A percentile compares a stretch with the other conserved stretches of the same genome.
These are phyloP conservation scores for Eurytoma californica DNA, from an alignment of 2,888 invertebrate species.

Conservation along the genomic window DNA sequence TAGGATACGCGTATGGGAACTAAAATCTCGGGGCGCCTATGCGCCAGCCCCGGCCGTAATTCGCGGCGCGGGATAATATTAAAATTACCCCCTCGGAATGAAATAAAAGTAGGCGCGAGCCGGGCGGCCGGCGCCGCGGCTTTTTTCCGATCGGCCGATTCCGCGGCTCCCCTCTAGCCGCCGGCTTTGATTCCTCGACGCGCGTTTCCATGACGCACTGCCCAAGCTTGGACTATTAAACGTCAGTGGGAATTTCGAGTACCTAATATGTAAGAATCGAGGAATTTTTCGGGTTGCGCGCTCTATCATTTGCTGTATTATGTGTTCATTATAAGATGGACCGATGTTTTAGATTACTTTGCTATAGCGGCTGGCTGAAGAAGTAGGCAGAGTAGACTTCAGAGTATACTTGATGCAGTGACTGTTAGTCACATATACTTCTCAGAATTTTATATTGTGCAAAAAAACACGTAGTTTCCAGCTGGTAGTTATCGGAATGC, in stretches of 20 bases:
- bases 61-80: constrained; percentile 70
- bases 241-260: constrained; percentile 45
- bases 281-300: not conserved
- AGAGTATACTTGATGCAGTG: not conserved
- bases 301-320: constrained; percentile 43
- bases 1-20: constrained; percentile 29
- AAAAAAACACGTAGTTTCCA: no score
- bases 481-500: no score
- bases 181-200: constrained; percentile 25
- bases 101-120: constrained; percentile 65
- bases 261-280: constrained; percentile 35
- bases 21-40: constrained; percentile 25
- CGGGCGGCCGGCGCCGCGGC: constrained; percentile 18
- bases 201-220: not conserved
- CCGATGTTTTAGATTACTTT: not conserved
- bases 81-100: constrained; percentile 69
- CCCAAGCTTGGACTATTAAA: constrained; percentile 30
- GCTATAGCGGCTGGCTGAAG: not conserved
- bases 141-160: not conserved
- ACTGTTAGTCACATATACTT: not conserved
- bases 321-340: constrained; percentile 32
- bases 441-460: no score
- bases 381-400: no score
- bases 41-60: constrained; percentile 60
- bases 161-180: not conserved